Base-by-base conservation (phyloP, 2,113 vertebrate genomes). In the Salvelinus sp. region DNA sequence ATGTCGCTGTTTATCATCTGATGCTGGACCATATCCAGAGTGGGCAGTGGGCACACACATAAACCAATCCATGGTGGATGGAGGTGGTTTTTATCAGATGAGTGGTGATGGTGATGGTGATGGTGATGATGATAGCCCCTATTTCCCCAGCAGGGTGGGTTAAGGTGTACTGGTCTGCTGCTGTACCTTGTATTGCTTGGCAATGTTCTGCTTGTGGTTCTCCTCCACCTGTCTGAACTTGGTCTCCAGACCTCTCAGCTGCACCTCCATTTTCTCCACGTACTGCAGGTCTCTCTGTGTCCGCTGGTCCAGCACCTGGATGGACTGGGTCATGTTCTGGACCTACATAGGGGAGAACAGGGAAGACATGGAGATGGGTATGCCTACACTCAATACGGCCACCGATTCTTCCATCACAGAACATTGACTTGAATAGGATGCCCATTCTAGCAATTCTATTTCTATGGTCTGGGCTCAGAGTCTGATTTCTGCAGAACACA, bases 241-340 rank as follows among this genome's bases (percentile, higher is more conserved):
- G 48, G 96, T 94, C 91, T 99, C 97, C 93, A 99, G 92, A n/a
- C 96, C 98, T 48, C 95, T 95, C 91, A 99, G 96, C 83, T 99
- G 98, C 80, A 95, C 96, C 90, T 99, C 98, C 97, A 99, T 99
- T 92, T 97, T 97, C 93, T 98, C 97, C 71, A 99, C 98, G 0
- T 99, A 99, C 91, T 98, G 97, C 87, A 99, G 87, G 88, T 99
- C 98, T 70, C 97, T 94, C 87, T 98, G 98, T 48, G 97, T 99
- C 79, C 98, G 87, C 94, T 97, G 95, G 91, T 99, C 97, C 94
- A 99, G 91, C 70, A 99, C 96, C 88, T 98, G 97, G 91, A 99
- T 99, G 70, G 97, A 99, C 82, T 98, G 97, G 77, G 97, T 98
- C 97, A 99, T 99, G 93, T 99, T 99, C 88, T 99, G 98, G 93